phyloP scores from a whole-genome alignment of 1,140 invertebrate genomes.

The Zaprionus kolodkinae region DNA sequence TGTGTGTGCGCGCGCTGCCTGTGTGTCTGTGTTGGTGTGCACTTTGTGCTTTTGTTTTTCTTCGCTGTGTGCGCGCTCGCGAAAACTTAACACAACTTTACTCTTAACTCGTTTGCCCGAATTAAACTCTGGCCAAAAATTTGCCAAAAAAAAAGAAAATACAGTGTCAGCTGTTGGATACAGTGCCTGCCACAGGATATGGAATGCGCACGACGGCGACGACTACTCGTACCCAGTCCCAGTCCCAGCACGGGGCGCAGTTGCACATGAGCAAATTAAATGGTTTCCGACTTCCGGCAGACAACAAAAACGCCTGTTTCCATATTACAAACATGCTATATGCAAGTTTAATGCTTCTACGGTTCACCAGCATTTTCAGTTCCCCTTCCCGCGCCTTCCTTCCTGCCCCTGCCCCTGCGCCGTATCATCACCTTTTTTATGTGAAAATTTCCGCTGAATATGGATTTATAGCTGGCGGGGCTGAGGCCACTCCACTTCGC shows the following conservation, averaged over 20 bases:
- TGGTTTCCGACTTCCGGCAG: constrained; percentile 80
- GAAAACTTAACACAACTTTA: constrained; percentile 82
- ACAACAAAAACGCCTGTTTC: constrained; percentile 74
- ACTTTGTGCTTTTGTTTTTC: constrained; percentile 73
- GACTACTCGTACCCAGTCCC: constrained; percentile 11
- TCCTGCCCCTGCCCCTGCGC: too few relatives aligned
- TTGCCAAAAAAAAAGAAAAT: constrained; percentile 60
- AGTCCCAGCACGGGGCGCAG: constrained; percentile 48
- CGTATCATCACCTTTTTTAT: constrained; percentile 27
- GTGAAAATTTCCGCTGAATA: constrained; percentile 61
- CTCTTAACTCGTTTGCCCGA: constrained; percentile 80
- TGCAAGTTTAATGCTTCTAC: constrained; percentile 71
- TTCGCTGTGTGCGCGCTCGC: constrained; percentile 54
- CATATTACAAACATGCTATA: constrained; percentile 57
- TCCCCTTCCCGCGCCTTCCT: neutral
- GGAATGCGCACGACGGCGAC: constrained; percentile 29
- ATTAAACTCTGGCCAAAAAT: constrained; percentile 81
- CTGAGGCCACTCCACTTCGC: constrained; percentile 4
- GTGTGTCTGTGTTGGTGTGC: constrained; percentile 32
- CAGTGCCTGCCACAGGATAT: constrained; percentile 37
- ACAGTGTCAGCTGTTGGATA: constrained; percentile 65
- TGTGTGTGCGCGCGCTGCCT: neutral
- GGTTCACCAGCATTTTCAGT: constrained; percentile 31
- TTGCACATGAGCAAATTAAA: constrained; percentile 82
- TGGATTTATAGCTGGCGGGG: constrained; percentile 68